A percentile compares a stretch with the other conserved stretches of the same genome.
Conservation (phyloP, 2,888 invertebrate genomes). For the Acronicta aceris region DNA sequence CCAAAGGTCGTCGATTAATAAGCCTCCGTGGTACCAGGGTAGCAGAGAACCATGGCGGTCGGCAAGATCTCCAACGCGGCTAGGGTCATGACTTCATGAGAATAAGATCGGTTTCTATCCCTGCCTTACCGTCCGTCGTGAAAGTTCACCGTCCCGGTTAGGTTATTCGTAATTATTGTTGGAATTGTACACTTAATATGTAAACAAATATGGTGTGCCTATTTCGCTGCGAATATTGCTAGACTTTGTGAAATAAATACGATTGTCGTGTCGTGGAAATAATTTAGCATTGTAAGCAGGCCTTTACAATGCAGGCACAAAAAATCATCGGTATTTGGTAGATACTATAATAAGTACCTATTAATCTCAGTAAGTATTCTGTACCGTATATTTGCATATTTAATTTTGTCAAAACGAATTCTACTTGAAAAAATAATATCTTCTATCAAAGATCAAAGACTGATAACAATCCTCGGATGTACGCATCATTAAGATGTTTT, state of each 20-base stretch:
- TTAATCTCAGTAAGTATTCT: too few species aligned
- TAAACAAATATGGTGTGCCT: conserved; percentile 29
- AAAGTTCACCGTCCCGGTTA: conserved; percentile 64
- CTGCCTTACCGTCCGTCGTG: conserved; percentile 50
- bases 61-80: conserved; percentile 43
- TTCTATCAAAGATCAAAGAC: not conserved
- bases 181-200: conserved; percentile 35
- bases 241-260: not conserved
- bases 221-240: conserved; percentile 3
- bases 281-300: not conserved
- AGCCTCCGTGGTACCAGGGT: conserved; percentile 50
- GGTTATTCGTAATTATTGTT: conserved; percentile 57
- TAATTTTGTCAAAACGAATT: too few species aligned
- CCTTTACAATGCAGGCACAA: not conserved
- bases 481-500: conserved; percentile 24
- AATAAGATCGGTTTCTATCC: conserved; percentile 54
- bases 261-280: not conserved
- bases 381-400: too few species aligned
- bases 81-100: conserved; percentile 64
- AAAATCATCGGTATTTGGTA: not conserved
- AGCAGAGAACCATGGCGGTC: conserved; percentile 49
- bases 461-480: conserved; percentile 6
- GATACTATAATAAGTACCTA: too few species aligned
- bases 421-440: too few species aligned
- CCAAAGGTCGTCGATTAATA: conserved; percentile 52